A percentile compares a stretch with the other conserved stretches of the same genome.
These are phyloP conservation scores for Chlorocebus sabaeus DNA, from an alignment of 2,113 vertebrate species.

Conservation along the genomic window DNA sequence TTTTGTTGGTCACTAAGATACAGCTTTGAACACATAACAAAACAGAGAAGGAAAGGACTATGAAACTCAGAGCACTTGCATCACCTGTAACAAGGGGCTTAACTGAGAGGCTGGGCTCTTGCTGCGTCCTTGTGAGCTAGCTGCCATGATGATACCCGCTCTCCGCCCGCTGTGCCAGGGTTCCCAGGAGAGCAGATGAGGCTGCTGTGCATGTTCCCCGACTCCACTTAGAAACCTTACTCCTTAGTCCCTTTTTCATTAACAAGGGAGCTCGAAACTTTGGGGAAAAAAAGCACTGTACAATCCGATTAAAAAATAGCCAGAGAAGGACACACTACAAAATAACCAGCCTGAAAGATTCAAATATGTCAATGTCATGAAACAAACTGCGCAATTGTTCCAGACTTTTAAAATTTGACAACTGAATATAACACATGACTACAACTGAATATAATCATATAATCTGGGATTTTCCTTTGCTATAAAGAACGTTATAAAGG, in stretches of 20 bases:
- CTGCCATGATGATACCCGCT: neutral
- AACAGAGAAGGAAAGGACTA: neutral
- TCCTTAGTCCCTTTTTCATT: neutral
- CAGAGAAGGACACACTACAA: neutral
- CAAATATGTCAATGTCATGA: neutral
- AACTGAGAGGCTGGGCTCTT: neutral
- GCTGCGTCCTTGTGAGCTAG: neutral
- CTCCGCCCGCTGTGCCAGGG: neutral
- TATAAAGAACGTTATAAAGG: neutral
- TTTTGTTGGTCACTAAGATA: slow-evolving; percentile 21
- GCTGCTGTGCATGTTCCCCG: neutral
- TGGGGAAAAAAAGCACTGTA: neutral
- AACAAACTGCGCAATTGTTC: neutral
- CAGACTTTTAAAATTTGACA: neutral
- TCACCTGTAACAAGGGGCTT: neutral
- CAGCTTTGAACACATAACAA: neutral
- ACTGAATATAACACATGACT: neutral
- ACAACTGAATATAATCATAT: neutral
- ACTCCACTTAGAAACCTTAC: neutral
- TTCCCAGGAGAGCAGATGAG: neutral
- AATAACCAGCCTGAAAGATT: neutral
- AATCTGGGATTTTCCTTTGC: slow-evolving; percentile 10
- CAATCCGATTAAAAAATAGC: neutral
- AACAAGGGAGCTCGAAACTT: neutral
- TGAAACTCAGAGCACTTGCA: neutral